Percentiles rank a stretch among this genome's conserved stretches.
Evolutionary conservation across 2,888 invertebrate species (phyloP).

Genomic region (Zygaena filipendulae): DNA sequence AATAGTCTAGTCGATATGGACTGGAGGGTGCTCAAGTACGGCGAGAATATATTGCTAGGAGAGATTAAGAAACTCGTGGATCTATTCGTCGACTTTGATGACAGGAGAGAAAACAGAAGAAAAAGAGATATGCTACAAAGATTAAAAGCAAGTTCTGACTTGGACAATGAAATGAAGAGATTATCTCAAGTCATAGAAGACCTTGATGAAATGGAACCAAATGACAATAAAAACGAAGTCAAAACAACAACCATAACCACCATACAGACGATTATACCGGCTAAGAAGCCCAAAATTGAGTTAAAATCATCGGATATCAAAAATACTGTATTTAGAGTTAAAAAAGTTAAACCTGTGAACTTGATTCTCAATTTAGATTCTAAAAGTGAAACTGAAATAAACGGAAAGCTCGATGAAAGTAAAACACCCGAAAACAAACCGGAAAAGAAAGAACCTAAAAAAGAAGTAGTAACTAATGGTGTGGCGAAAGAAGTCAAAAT

Average conservation of each 20-base stretch:
- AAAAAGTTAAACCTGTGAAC: slow-evolving; percentile 45
- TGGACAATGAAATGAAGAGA: slow-evolving; percentile 57
- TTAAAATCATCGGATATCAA: slow-evolving; percentile 27
- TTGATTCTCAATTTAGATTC: slow-evolving; percentile 31
- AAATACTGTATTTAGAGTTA: slow-evolving; percentile 47
- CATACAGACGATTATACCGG: slow-evolving; percentile 19
- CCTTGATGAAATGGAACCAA: slow-evolving; percentile 35
- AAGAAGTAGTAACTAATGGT: slow-evolving; percentile 27
- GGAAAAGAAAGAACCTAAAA: slow-evolving; percentile 13
- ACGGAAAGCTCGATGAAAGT: not conserved
- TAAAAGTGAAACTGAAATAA: too few relatives aligned
- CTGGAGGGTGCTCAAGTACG: slow-evolving; percentile 58
- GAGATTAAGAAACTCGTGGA: slow-evolving; percentile 53
- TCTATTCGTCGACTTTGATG: slow-evolving; percentile 31
- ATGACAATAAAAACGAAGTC: slow-evolving; percentile 21
- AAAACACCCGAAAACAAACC: not conserved
- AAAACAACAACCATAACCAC: slow-evolving; percentile 26
- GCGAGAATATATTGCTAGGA: slow-evolving; percentile 55
- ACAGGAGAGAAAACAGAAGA: slow-evolving; percentile 33
- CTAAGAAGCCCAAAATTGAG: slow-evolving; percentile 26
- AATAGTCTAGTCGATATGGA: slow-evolving; percentile 57
- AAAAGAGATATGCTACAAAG: slow-evolving; percentile 32
- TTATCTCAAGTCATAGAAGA: slow-evolving; percentile 53
- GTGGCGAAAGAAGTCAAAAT: slow-evolving; percentile 26
- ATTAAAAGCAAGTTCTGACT: slow-evolving; percentile 38